These are phyloP conservation scores for Seira musarum DNA, from an alignment of 2,888 invertebrate species.

Conservation along the genomic window DNA sequence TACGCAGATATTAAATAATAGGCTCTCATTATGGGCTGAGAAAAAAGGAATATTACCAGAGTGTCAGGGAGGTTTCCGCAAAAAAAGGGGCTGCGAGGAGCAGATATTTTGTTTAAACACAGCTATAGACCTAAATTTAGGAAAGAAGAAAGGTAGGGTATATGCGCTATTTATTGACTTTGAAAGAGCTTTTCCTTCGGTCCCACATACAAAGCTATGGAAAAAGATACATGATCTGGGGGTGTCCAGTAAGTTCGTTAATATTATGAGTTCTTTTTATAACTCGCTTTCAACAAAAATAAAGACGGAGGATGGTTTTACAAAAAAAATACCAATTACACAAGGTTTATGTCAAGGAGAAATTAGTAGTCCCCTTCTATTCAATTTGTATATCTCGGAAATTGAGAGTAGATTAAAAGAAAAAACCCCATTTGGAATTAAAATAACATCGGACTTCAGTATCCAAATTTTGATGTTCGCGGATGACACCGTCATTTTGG, in stretches of 20 bases:
- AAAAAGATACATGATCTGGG: conserved; percentile 20
- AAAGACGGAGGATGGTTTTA: neutral
- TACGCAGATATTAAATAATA: too few relatives aligned
- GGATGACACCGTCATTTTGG: conserved; percentile 14
- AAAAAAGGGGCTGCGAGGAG: too few relatives aligned
- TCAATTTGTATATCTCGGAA: conserved; percentile 35
- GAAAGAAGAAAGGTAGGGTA: conserved; percentile 27
- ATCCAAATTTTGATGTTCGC: conserved; percentile 21
- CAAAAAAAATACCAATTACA: conserved; percentile 17
- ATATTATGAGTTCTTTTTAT: conserved; percentile 28
- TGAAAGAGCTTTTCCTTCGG: conserved; percentile 30
- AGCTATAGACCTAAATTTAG: neutral
- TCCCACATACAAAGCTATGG: conserved; percentile 38
- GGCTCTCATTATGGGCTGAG: conserved; percentile 29
- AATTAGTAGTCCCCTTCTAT: conserved; percentile 34
- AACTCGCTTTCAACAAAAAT: conserved; percentile 10
- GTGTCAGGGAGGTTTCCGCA: too few relatives aligned
- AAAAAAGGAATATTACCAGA: conserved; percentile 26
- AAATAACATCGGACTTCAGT: neutral
- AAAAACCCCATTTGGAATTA: neutral
- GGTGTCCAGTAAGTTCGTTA: conserved; percentile 26
- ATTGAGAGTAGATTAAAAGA: conserved; percentile 13
- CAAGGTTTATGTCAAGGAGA: conserved; percentile 43
- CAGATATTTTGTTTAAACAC: conserved; percentile 5
- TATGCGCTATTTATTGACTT: conserved; percentile 42